Evolutionary conservation across 1,140 invertebrate genomes (phyloP).

Genomic region (Neodiprion lecontei): DNA sequence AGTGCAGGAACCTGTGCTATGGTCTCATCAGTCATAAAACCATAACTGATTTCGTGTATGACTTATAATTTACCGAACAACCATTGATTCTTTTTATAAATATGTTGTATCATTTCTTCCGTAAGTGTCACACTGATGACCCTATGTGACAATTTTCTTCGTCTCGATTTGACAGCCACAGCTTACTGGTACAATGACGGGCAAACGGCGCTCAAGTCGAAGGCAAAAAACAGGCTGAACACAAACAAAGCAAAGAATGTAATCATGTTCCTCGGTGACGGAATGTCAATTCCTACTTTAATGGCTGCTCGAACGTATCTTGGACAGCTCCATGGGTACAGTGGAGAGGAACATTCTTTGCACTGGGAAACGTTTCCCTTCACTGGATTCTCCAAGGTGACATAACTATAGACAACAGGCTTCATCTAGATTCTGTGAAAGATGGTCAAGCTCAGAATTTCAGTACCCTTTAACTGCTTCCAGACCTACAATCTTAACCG

Average conservation of each 20-base stretch:
- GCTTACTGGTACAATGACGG: slow-evolving; percentile 61
- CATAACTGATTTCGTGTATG: too few species aligned
- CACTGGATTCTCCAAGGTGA: slow-evolving; percentile 77
- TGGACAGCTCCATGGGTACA: slow-evolving; percentile 64
- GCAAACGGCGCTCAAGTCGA: slow-evolving; percentile 61
- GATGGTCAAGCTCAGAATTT: slow-evolving; percentile 14
- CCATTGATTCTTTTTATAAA: too few species aligned
- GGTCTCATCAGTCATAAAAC: too few species aligned
- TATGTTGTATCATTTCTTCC: too few species aligned
- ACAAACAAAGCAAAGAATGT: slow-evolving; percentile 69
- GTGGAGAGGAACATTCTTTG: slow-evolving; percentile 57
- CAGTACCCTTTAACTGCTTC: slow-evolving; percentile 35
- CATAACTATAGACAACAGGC: slow-evolving; percentile 41
- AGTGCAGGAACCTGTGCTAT: too few species aligned
- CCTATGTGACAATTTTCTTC: too few species aligned
- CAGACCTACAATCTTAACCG: slow-evolving; percentile 85
- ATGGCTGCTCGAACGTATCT: slow-evolving; percentile 72
- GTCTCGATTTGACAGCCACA: neutral
- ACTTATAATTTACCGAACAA: too few species aligned
- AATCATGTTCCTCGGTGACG: slow-evolving; percentile 79
- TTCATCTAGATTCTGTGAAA: neutral
- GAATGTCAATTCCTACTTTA: slow-evolving; percentile 76
- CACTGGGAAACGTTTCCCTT: slow-evolving; percentile 80
- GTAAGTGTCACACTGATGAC: too few species aligned
- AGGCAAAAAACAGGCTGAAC: slow-evolving; percentile 61